Percentiles rank a stretch among this genome's conserved stretches.
Evolutionary conservation across 2,113 vertebrate species (phyloP).

Genomic region (Pampusana beccarii): DNA sequence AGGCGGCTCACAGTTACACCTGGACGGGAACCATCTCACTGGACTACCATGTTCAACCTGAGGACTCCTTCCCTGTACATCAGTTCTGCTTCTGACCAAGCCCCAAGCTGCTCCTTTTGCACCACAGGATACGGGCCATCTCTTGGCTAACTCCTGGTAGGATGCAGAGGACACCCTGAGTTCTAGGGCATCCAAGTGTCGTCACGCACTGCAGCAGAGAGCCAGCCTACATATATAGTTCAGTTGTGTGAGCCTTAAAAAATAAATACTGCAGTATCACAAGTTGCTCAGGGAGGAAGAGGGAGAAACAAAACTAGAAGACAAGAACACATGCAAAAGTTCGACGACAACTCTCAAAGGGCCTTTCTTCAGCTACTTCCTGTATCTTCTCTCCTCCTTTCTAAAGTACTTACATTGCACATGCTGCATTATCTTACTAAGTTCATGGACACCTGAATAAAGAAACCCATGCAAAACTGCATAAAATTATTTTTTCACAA

Average conservation of each 20-base stretch:
- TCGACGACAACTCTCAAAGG: background rate
- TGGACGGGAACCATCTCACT: background rate
- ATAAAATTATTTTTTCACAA: background rate
- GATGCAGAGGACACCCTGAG: background rate
- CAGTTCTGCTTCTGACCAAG: background rate
- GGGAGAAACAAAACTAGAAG: background rate
- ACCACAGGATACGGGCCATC: background rate
- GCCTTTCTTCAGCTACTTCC: background rate
- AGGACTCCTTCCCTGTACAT: background rate
- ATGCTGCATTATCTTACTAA: background rate
- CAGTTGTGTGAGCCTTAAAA: background rate
- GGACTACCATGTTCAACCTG: background rate
- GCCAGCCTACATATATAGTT: accelerated
- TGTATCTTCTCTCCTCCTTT: background rate
- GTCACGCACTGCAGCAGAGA: background rate
- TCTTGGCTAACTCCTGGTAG: background rate
- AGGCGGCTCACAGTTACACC: background rate
- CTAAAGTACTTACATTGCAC: background rate
- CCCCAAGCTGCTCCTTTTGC: background rate
- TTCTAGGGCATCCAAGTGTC: background rate
- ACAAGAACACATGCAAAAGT: background rate
- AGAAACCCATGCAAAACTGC: background rate
- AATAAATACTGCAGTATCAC: background rate
- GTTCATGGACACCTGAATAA: background rate
- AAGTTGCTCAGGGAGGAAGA: background rate